phyloP scores from a whole-genome alignment of 2,113 vertebrate species.

The Prolemur simus region DNA sequence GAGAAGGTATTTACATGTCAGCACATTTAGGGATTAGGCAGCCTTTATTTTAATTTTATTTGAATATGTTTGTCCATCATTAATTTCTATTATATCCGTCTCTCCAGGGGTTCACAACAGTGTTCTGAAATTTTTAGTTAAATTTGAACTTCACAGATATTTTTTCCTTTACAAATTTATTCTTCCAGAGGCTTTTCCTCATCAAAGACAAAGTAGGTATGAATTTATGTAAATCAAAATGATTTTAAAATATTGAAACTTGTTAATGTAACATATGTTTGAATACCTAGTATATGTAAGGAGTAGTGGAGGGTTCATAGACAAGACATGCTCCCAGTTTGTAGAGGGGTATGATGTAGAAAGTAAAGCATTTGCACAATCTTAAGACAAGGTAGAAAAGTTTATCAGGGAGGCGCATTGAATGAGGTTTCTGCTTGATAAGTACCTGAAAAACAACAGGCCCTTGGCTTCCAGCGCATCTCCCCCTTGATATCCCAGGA shows the following conservation, averaged over 20 bases:
- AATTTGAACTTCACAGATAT: not conserved
- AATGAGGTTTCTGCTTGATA: not conserved
- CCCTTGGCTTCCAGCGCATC: not conserved
- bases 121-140: slow-evolving; percentile 36
- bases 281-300: not conserved
- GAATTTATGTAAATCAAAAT: not conserved
- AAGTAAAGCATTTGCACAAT: not conserved
- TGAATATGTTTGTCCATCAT: not conserved
- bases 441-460: not conserved
- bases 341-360: not conserved
- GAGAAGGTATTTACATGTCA: not conserved
- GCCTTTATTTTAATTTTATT: slow-evolving; percentile 26
- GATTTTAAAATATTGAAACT: slow-evolving; percentile 14
- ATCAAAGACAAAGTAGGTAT: not conserved
- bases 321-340: not conserved
- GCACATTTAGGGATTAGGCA: not conserved
- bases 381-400: not conserved
- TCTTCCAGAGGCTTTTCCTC: not conserved
- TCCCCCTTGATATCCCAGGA: not conserved
- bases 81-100: not conserved
- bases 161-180: slow-evolving; percentile 10
- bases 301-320: not conserved
- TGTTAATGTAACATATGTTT: not conserved
- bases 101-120: not conserved
- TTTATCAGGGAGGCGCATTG: not conserved